Conservation (phyloP, 2,888 invertebrate species). For the Agapostemon virescens region DNA sequence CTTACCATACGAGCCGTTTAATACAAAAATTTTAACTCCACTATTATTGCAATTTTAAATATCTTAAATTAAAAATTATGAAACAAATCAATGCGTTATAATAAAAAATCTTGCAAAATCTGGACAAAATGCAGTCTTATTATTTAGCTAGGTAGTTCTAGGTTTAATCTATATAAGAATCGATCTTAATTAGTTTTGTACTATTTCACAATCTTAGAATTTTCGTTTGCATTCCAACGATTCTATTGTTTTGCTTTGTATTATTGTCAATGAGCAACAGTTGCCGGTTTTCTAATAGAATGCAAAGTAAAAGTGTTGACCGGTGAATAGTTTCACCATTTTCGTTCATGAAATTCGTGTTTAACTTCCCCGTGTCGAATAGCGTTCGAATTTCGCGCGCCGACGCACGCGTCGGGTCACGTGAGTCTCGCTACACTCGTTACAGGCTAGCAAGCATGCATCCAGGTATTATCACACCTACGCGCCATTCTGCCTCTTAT, state of each 20-base stretch:
- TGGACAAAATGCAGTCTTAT: not conserved
- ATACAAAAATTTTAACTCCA: not conserved
- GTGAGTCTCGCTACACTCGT: slow-evolving; percentile 41
- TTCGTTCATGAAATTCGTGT: not conserved
- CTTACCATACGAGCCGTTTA: not conserved
- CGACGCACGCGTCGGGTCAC: slow-evolving; percentile 24
- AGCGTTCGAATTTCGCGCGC: slow-evolving; percentile 30
- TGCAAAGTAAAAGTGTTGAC: not conserved
- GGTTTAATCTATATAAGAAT: slow-evolving; percentile 8
- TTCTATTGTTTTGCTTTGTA: not conserved
- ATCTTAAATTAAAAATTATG: not conserved
- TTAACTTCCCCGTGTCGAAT: slow-evolving; percentile 32
- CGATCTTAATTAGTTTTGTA: slow-evolving; percentile 46
- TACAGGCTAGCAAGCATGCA: slow-evolving; percentile 63
- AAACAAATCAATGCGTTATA: not conserved
- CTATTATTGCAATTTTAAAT: not conserved
- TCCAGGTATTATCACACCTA: slow-evolving; percentile 60
- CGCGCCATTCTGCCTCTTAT: slow-evolving; percentile 48
- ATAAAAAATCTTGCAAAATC: not conserved
- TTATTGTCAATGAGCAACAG: slow-evolving; percentile 6
- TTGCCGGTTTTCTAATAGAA: slow-evolving; percentile 9
- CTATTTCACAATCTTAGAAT: slow-evolving; percentile 25
- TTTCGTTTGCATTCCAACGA: not conserved
- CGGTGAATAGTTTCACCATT: not conserved
- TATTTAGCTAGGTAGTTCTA: slow-evolving; percentile 3